Percentiles rank a stretch among this genome's conserved stretches.
phyloP scores from a whole-genome alignment of 2,113 vertebrate genomes.

The Pseudorasbora parva region DNA sequence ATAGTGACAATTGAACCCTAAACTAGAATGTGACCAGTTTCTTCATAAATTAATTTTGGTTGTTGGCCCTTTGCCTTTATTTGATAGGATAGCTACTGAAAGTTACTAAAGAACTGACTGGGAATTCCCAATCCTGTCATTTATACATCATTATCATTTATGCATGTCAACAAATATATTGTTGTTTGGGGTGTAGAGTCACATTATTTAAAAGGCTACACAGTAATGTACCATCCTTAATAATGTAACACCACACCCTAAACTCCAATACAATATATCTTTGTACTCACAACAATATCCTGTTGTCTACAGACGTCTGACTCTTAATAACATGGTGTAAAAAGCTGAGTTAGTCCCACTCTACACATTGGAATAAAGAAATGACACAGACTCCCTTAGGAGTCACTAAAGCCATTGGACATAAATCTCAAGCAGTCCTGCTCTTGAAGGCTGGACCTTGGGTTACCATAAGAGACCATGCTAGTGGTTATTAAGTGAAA shows the following conservation, averaged over 20 bases:
- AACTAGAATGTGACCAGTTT: too few relatives aligned
- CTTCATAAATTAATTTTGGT: too few relatives aligned
- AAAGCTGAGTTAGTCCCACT: conserved; percentile 60
- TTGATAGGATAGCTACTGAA: neutral
- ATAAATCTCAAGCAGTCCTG: conserved; percentile 72
- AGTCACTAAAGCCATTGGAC: conserved; percentile 65
- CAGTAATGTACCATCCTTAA: neutral
- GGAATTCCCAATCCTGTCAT: neutral
- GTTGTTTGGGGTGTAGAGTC: neutral
- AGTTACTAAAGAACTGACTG: neutral
- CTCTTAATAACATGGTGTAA: conserved; percentile 67
- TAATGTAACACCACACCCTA: neutral
- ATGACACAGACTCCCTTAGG: conserved; percentile 73
- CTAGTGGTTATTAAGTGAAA: conserved; percentile 81
- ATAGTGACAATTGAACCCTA: too few relatives aligned
- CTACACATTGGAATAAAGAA: conserved; percentile 69
- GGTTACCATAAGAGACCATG: conserved; percentile 79
- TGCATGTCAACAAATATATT: neutral
- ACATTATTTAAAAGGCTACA: neutral
- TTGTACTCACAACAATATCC: conserved; percentile 31
- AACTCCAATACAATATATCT: conserved; percentile 22
- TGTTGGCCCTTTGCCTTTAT: neutral
- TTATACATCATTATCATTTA: neutral
- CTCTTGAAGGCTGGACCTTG: conserved; percentile 69
- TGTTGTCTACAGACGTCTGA: conserved; percentile 41